A percentile compares a stretch with the other conserved stretches of the same genome.
Conservation (phyloP, 1,140 invertebrate genomes). For the Eurosta solidaginis region DNA sequence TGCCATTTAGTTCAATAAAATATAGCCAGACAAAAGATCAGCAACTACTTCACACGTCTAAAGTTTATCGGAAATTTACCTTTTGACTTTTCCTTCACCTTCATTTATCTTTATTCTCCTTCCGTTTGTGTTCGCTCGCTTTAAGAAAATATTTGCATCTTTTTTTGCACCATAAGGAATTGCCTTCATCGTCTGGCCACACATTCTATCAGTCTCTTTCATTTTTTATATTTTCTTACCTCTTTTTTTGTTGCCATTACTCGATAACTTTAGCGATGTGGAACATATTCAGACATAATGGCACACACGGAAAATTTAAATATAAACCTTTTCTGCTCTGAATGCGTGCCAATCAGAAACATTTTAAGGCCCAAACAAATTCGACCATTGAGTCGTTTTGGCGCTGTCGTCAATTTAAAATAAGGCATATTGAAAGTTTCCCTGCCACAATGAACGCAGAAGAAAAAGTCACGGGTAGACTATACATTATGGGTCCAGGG, state of each 20-base stretch:
- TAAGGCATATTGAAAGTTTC: no score
- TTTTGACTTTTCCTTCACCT: slow-evolving; percentile 10
- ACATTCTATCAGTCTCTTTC: neutral
- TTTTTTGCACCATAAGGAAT: neutral
- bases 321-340: no score
- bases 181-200: neutral
- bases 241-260: neutral
- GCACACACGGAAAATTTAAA: no score
- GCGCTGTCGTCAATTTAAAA: no score
- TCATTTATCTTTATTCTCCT: neutral
- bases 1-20: neutral
- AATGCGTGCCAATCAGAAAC: no score
- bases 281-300: no score
- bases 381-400: no score
- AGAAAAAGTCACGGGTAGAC: no score
- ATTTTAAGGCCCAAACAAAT: no score
- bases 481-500: no score
- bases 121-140: neutral
- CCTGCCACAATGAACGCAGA: no score
- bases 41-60: slow-evolving; percentile 30
- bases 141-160: neutral
- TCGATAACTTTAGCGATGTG: no score
- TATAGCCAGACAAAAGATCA: neutral
- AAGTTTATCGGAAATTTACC: slow-evolving; percentile 35
- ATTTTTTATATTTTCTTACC: neutral